These are phyloP conservation scores for Hypomecis atomaria DNA, from an alignment of 2,888 invertebrate genomes.

Conservation along the genomic window DNA sequence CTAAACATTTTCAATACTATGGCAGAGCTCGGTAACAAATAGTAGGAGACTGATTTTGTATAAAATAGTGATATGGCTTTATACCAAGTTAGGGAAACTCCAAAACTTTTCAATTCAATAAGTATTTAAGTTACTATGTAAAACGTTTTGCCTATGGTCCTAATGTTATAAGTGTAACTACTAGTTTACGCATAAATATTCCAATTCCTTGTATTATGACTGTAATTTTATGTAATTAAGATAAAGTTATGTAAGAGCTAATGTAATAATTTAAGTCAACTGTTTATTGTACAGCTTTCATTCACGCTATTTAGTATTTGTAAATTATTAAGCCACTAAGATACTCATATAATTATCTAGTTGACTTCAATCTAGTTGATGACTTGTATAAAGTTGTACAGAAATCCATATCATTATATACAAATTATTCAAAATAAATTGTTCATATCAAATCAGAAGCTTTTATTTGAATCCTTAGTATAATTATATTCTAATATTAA, in stretches of 20 bases:
- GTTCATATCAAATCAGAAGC: conserved; percentile 71
- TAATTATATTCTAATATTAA: not conserved
- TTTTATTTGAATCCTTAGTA: conserved; percentile 50
- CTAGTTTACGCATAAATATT: conserved; percentile 62
- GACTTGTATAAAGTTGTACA: conserved; percentile 82
- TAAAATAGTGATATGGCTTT: conserved; percentile 75
- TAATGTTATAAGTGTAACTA: conserved; percentile 56
- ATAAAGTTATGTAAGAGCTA: conserved; percentile 59
- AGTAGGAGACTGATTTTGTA: conserved; percentile 84
- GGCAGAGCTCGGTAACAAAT: conserved; percentile 75
- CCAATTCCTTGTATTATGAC: conserved; percentile 73
- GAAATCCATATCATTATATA: conserved; percentile 83
- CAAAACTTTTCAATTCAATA: conserved; percentile 45
- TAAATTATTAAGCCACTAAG: conserved; percentile 82
- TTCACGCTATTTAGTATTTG: conserved; percentile 72
- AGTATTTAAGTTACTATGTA: conserved; percentile 38
- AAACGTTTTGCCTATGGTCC: conserved; percentile 41
- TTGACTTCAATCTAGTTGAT: conserved; percentile 82
- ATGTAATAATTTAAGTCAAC: conserved; percentile 69
- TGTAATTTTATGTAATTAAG: conserved; percentile 62
- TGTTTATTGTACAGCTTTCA: conserved; percentile 77
- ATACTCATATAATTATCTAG: conserved; percentile 81
- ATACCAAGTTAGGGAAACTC: conserved; percentile 70
- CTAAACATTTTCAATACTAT: conserved; percentile 52
- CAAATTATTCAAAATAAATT: conserved; percentile 83